Conservation (phyloP, 2,888 invertebrate species). For the Ophion obscuratus region DNA sequence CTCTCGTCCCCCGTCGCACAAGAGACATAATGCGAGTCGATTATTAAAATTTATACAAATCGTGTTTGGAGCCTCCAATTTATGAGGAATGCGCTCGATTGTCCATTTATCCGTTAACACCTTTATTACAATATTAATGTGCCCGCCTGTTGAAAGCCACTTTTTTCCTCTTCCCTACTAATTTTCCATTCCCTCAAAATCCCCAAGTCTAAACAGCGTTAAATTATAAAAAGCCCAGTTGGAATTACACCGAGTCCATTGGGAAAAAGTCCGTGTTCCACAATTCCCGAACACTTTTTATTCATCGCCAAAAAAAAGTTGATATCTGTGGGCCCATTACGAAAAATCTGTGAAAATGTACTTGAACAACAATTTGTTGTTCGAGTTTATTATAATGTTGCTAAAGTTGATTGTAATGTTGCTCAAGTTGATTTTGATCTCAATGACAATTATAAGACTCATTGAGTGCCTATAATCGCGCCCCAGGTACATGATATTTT, state of each 20-base stretch:
- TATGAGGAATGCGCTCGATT: slow-evolving; percentile 41
- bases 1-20: neutral
- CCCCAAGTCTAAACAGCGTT: neutral
- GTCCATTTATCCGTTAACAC: slow-evolving; percentile 1
- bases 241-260: neutral
- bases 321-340: neutral
- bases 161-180: neutral
- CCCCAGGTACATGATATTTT: too few species aligned
- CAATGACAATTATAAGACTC: too few species aligned
- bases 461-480: too few species aligned
- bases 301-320: neutral
- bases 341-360: too few species aligned
- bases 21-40: slow-evolving; percentile 13
- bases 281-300: neutral
- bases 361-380: too few species aligned
- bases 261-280: neutral
- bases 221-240: neutral
- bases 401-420: too few species aligned
- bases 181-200: neutral
- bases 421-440: too few species aligned
- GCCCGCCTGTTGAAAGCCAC: neutral
- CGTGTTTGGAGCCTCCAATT: slow-evolving; percentile 29
- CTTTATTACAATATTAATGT: slow-evolving; percentile 16
- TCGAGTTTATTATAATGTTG: too few species aligned
- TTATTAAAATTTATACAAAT: slow-evolving; percentile 60